phyloP scores from a whole-genome alignment of 2,888 invertebrate species.

The Trachelus troglodyta region DNA sequence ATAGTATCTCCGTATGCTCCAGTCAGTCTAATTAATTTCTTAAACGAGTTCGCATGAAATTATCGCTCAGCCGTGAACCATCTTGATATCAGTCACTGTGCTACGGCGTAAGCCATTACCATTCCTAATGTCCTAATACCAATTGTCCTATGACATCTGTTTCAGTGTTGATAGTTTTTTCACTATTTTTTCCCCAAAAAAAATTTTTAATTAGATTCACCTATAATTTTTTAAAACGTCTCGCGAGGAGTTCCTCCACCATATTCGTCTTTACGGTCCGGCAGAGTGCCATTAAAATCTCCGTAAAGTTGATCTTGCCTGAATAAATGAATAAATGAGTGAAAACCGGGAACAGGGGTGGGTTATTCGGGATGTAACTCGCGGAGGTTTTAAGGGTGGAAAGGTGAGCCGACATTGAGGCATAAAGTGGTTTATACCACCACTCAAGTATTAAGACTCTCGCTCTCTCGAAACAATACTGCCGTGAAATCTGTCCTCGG shows the following conservation, averaged over 20 bases:
- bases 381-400: slow-evolving; percentile 38
- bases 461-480: slow-evolving; percentile 35
- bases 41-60: slow-evolving; percentile 23
- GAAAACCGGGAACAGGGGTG: neutral
- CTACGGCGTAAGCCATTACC: neutral
- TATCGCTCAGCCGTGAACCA: neutral
- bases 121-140: neutral
- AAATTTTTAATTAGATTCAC: neutral
- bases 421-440: slow-evolving; percentile 56
- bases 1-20: slow-evolving; percentile 14
- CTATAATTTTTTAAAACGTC: neutral
- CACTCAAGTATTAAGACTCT: slow-evolving; percentile 46
- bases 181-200: neutral
- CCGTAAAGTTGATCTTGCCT: slow-evolving; percentile 51
- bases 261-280: slow-evolving; percentile 21
- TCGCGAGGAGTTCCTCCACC: neutral
- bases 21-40: slow-evolving; percentile 30
- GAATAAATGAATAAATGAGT: slow-evolving; percentile 57
- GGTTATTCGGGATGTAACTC: slow-evolving; percentile 31
- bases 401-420: slow-evolving; percentile 26
- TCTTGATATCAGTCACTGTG: neutral
- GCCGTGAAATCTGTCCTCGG: slow-evolving; percentile 21
- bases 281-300: slow-evolving; percentile 52
- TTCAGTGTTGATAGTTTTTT: neutral
- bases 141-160: neutral